phyloP scores from a whole-genome alignment of 1,140 invertebrate genomes.

The Euwallacea fornicatus region DNA sequence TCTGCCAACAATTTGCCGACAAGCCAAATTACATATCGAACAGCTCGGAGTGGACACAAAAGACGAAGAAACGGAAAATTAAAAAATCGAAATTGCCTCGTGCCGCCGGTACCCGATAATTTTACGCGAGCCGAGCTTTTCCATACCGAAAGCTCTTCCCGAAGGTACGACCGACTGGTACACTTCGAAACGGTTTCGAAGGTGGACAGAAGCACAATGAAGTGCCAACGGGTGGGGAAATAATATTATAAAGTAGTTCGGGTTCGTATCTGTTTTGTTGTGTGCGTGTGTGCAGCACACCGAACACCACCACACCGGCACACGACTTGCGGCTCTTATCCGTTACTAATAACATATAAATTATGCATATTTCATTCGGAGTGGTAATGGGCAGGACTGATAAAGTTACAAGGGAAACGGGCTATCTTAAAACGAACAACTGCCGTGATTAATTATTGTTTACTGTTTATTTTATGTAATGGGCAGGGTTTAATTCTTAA shows the following conservation, averaged over 20 bases:
- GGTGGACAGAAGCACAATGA: slow-evolving; percentile 33
- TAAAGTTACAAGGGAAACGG: too few relatives aligned
- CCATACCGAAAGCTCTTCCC: slow-evolving; percentile 20
- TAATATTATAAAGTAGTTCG: slow-evolving; percentile 12
- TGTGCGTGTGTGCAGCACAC: neutral
- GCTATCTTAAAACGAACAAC: too few relatives aligned
- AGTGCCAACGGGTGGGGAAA: slow-evolving; percentile 30
- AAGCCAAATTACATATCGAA: slow-evolving; percentile 1
- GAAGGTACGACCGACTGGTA: slow-evolving; percentile 16
- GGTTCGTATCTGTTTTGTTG: neutral
- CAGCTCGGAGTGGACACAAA: neutral
- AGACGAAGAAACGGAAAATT: neutral
- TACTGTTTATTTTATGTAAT: too few relatives aligned
- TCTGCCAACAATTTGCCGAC: neutral
- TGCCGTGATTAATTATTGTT: too few relatives aligned
- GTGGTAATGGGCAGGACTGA: too few relatives aligned
- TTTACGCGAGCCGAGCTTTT: slow-evolving; percentile 20
- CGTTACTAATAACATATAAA: neutral
- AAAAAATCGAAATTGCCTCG: slow-evolving; percentile 15
- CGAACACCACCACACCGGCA: too few relatives aligned
- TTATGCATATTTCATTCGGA: too few relatives aligned
- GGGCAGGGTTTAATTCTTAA: too few relatives aligned
- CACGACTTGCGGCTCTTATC: neutral
- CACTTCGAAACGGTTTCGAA: slow-evolving; percentile 22
- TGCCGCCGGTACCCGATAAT: slow-evolving; percentile 12